These are phyloP conservation scores for Semaprochilodus insignis DNA, from an alignment of 2,797 vertebrate species.

Conservation along the genomic window DNA sequence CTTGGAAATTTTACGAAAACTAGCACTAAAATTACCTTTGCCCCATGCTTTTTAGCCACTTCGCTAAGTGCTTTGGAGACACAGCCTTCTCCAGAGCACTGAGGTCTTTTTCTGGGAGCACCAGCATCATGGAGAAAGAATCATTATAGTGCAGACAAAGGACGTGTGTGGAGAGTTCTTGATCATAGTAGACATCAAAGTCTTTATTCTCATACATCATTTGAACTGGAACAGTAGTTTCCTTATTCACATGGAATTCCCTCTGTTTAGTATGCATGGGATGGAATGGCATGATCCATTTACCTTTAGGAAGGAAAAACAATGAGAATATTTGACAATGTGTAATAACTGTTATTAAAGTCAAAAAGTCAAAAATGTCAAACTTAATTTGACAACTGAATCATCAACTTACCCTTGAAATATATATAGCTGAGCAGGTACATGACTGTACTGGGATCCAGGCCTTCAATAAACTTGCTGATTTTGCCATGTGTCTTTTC, in stretches of 20 bases:
- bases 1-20: no score
- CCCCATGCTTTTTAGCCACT: conserved; percentile 73
- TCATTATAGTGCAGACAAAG: conserved; percentile 77
- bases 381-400: no score
- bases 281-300: conserved; percentile 74
- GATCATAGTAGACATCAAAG: conserved; percentile 67
- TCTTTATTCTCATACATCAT: conserved; percentile 70
- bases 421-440: conserved; percentile 88
- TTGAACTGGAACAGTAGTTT: conserved; percentile 70
- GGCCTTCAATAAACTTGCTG: conserved; percentile 74
- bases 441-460: conserved; percentile 82
- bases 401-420: conserved; percentile 84
- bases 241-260: conserved; percentile 68
- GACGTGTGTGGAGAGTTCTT: conserved; percentile 63
- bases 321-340: no score
- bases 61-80: conserved; percentile 64
- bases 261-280: conserved; percentile 46
- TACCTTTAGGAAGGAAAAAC: conserved; percentile 66
- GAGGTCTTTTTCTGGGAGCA: conserved; percentile 72
- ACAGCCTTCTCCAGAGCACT: conserved; percentile 66
- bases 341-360: no score
- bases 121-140: conserved; percentile 76
- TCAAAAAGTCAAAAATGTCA: no score
- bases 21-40: neutral
- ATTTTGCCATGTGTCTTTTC: conserved; percentile 89